A percentile compares a stretch with the other conserved stretches of the same genome.
phyloP scores from a whole-genome alignment of 2,888 invertebrate species.

The Disparrhopalites patrizii region DNA sequence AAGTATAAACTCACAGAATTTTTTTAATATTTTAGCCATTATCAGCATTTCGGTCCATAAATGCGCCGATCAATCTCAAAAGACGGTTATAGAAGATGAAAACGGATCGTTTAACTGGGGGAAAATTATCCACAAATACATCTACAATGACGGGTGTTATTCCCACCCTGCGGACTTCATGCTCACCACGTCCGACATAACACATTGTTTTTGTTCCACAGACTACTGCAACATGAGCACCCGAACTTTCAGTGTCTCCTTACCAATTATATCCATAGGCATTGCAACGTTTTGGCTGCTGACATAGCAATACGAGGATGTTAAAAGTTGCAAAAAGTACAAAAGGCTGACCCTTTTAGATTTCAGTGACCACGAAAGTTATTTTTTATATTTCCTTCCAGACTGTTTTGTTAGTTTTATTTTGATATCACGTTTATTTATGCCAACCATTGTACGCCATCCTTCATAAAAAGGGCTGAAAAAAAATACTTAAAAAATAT shows the following conservation, averaged over 20 bases:
- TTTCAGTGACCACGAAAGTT: no score
- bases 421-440: no score
- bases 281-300: neutral
- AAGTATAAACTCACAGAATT: neutral
- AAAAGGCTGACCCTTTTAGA: no score
- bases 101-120: constrained; percentile 43
- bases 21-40: constrained; percentile 24
- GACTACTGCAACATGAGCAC: constrained; percentile 51
- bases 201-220: constrained; percentile 41
- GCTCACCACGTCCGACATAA: constrained; percentile 39
- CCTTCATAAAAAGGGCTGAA: no score
- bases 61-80: constrained; percentile 43
- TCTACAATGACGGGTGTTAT: constrained; percentile 42
- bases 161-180: constrained; percentile 37
- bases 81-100: constrained; percentile 41
- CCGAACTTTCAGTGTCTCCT: neutral
- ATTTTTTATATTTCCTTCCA: no score
- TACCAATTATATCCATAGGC: neutral
- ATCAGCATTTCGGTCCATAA: constrained; percentile 40
- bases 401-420: no score
- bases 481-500: no score
- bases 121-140: constrained; percentile 36
- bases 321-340: no score
- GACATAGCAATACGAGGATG: no score
- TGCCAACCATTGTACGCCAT: no score